Evolutionary conservation across 2,888 invertebrate species (phyloP).

Genomic region (Apoderus coryli): DNA sequence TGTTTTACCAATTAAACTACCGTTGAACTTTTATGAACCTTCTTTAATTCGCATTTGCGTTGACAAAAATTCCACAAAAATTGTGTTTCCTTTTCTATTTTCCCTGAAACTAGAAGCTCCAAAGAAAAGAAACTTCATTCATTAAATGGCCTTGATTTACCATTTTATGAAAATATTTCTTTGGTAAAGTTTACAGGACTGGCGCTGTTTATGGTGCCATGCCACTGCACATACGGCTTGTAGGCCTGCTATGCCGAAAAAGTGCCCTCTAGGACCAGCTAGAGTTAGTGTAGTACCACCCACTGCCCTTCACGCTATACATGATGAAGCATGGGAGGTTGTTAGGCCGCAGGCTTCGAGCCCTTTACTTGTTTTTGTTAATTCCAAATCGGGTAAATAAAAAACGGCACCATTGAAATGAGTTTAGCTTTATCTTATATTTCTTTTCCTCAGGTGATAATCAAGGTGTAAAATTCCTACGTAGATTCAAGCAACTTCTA

Average conservation of each 20-base stretch:
- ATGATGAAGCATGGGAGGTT: slow-evolving; percentile 87
- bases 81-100: too few species aligned
- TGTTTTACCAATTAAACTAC: too few species aligned
- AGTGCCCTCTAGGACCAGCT: slow-evolving; percentile 78
- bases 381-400: slow-evolving; percentile 70
- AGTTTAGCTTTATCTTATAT: neutral
- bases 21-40: too few species aligned
- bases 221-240: slow-evolving; percentile 85
- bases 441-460: slow-evolving; percentile 59
- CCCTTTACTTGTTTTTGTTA: slow-evolving; percentile 91
- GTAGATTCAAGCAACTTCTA: slow-evolving; percentile 85
- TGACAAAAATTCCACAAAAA: too few species aligned
- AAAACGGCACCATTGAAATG: slow-evolving; percentile 2
- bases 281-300: slow-evolving; percentile 91
- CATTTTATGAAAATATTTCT: slow-evolving; percentile 6
- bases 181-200: slow-evolving; percentile 68
- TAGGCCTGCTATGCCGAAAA: slow-evolving; percentile 59
- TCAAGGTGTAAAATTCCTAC: slow-evolving; percentile 90
- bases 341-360: slow-evolving; percentile 46
- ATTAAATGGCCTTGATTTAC: neutral
- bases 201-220: slow-evolving; percentile 94
- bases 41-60: too few species aligned
- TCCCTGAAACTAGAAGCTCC: too few species aligned
- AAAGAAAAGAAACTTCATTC: too few species aligned
- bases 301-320: slow-evolving; percentile 80